These are phyloP conservation scores for Smithornis capensis DNA, from an alignment of 2,113 vertebrate genomes.

Conservation along the genomic window DNA sequence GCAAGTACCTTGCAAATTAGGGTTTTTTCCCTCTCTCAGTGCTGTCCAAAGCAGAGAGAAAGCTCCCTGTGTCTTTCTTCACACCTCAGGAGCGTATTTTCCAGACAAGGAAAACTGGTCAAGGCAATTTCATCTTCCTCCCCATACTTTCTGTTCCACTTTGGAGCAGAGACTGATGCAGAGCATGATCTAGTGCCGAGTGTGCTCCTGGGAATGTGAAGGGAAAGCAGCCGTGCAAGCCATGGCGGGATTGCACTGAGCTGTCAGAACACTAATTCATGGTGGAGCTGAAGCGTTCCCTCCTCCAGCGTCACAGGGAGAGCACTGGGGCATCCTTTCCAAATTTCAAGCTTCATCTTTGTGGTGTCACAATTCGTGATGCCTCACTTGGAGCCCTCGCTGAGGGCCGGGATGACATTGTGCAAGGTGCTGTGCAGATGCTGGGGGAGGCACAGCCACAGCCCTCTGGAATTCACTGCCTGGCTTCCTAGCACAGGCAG, in stretches of 20 bases:
- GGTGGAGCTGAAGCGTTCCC: background rate
- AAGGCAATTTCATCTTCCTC: background rate
- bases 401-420: background rate
- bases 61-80: background rate
- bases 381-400: background rate
- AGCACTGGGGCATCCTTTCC: background rate
- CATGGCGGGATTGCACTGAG: background rate
- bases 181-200: slow-evolving; percentile 26
- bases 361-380: background rate
- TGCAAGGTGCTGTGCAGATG: background rate
- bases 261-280: slow-evolving; percentile 4
- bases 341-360: background rate
- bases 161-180: slow-evolving; percentile 35
- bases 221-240: slow-evolving; percentile 32
- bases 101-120: background rate
- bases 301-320: background rate
- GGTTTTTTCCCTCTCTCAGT: background rate
- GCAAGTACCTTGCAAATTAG: background rate
- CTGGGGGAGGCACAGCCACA: background rate
- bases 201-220: slow-evolving; percentile 6
- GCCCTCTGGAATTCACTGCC: background rate
- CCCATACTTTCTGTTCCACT: background rate
- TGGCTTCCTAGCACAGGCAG: background rate
- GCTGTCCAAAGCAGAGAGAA: background rate
- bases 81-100: background rate